These are phyloP conservation scores for Hippolais icterina DNA, from an alignment of 2,113 vertebrate genomes.

Conservation along the genomic window DNA sequence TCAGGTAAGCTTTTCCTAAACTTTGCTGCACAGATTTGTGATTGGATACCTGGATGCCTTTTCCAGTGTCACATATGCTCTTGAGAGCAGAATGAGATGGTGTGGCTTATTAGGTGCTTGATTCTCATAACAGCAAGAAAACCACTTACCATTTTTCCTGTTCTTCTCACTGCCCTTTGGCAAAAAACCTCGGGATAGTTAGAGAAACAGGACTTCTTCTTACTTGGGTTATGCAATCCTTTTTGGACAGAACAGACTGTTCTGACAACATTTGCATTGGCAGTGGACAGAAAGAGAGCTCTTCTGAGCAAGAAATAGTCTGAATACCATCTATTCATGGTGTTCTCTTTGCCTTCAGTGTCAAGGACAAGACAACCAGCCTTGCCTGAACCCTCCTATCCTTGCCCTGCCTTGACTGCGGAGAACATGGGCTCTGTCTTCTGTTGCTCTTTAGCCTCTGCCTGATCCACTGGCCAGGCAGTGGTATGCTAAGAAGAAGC, in stretches of 20 bases:
- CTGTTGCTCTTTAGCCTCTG: background rate
- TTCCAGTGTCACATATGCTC: rapidly evolving
- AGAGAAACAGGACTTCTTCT: background rate
- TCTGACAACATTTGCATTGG: background rate
- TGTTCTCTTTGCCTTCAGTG: background rate
- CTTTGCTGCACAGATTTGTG: background rate
- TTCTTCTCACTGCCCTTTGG: background rate
- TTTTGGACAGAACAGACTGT: background rate
- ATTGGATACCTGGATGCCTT: background rate
- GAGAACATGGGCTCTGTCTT: background rate
- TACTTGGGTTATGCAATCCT: background rate
- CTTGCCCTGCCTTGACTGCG: background rate
- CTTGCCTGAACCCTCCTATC: background rate
- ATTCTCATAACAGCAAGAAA: background rate
- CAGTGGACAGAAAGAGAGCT: background rate
- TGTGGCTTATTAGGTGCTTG: background rate
- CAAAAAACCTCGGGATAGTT: background rate
- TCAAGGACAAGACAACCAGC: background rate
- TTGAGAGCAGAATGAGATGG: background rate
- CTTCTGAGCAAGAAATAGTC: background rate
- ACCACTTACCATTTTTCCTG: background rate
- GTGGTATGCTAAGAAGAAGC: background rate
- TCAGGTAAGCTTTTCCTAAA: background rate
- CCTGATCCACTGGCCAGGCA: background rate
- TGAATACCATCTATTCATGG: background rate